A percentile compares a stretch with the other conserved stretches of the same genome.
Conservation (phyloP, 2,797 vertebrate genomes). For the Cryptoblepharus egeriae region DNA sequence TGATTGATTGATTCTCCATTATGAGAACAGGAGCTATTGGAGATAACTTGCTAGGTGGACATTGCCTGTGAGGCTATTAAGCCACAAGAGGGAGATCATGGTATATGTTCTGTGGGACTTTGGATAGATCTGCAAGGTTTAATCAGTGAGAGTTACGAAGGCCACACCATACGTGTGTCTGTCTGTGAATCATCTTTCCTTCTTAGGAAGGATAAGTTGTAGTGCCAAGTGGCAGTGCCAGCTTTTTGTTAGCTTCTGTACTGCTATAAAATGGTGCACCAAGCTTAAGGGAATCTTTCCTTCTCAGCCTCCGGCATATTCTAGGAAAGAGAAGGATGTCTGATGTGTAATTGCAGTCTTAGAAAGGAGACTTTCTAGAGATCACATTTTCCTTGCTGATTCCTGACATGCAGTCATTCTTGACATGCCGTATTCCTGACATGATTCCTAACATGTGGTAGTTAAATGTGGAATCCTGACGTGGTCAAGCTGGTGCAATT, state of each 20-base stretch:
- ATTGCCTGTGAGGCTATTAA: conserved; percentile 2
- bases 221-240: background rate
- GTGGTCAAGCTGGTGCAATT: no score
- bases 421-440: no score
- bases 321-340: no score
- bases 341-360: background rate
- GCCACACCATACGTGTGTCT: no score
- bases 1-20: no score
- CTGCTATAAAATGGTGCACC: background rate
- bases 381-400: background rate
- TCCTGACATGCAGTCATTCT: no score
- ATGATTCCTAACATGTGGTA: no score
- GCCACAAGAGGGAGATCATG: background rate
- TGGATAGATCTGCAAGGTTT: background rate
- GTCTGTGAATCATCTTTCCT: no score
- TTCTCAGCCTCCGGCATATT: no score
- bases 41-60: background rate
- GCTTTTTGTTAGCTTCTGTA: conserved; percentile 22
- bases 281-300: no score
- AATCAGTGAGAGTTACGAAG: background rate
- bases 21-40: background rate
- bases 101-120: background rate
- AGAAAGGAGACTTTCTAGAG: background rate
- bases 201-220: no score
- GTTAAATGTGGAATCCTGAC: no score